Conservation (phyloP, 1,140 invertebrate genomes). For the Drusus annulatus region DNA sequence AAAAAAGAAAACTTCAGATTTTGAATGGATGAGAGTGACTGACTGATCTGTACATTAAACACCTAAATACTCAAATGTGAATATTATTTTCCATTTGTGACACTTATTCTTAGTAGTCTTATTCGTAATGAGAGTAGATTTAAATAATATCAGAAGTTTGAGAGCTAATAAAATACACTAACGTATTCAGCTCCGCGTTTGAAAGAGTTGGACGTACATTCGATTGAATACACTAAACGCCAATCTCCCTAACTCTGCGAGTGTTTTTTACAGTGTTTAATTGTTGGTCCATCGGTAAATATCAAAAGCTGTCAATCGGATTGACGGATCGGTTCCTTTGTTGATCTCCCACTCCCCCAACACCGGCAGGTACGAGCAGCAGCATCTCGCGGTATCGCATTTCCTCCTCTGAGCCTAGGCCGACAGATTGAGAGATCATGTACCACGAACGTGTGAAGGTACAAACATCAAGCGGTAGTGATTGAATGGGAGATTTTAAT, state of each 20-base stretch:
- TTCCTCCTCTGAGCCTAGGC: background rate
- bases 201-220: background rate
- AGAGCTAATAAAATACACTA: no score
- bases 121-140: no score
- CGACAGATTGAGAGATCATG: slow-evolving; percentile 34
- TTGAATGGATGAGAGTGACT: no score
- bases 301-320: slow-evolving; percentile 58
- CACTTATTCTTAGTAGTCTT: no score
- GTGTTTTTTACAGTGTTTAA: slow-evolving; percentile 57
- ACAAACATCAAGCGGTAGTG: slow-evolving; percentile 25
- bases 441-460: slow-evolving; percentile 25
- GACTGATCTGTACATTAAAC: no score
- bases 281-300: slow-evolving; percentile 59
- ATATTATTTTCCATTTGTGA: no score
- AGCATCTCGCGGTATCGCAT: slow-evolving; percentile 5
- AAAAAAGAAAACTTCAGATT: no score
- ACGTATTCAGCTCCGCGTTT: no score
- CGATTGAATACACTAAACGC: slow-evolving; percentile 13
- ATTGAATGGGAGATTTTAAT: slow-evolving; percentile 26
- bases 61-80: no score
- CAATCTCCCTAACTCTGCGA: slow-evolving; percentile 29
- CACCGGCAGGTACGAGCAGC: background rate
- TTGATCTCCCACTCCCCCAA: slow-evolving; percentile 47
- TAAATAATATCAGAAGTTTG: no score
- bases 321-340: slow-evolving; percentile 60